Conservation (phyloP, 2,113 vertebrate species). For the Meles meles region DNA sequence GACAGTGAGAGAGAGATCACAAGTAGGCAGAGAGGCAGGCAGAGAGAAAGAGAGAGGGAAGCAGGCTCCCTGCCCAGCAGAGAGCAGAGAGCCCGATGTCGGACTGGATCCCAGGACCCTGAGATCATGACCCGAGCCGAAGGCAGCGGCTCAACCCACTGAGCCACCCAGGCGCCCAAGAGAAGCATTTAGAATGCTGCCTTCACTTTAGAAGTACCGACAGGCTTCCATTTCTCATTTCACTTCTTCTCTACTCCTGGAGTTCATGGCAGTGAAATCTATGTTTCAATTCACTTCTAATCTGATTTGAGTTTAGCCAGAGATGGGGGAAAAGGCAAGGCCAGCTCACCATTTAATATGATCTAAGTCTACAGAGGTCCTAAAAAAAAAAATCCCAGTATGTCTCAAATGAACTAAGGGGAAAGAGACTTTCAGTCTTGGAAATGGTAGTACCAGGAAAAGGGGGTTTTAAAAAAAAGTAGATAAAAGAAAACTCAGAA, state of each 20-base stretch:
- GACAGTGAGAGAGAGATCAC: too few relatives aligned
- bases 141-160: too few relatives aligned
- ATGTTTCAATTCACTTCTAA: not conserved
- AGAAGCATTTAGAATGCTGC: not conserved
- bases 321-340: not conserved
- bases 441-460: not conserved
- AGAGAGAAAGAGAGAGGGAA: too few relatives aligned
- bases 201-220: not conserved
- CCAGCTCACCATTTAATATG: not conserved
- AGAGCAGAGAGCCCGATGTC: too few relatives aligned
- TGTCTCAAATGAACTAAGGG: not conserved
- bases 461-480: not conserved
- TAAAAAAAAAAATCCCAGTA: not conserved
- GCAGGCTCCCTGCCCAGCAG: too few relatives aligned
- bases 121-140: too few relatives aligned
- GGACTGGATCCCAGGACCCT: too few relatives aligned
- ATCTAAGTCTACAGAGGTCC: not conserved
- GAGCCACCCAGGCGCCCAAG: too few relatives aligned
- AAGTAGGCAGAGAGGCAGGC: too few relatives aligned
- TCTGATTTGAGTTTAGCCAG: not conserved
- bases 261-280: not conserved
- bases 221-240: not conserved
- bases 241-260: not conserved
- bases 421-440: not conserved
- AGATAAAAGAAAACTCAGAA: not conserved